These are phyloP conservation scores for Pristionchus arcanus DNA, from an alignment of 2,888 invertebrate genomes.

Conservation along the genomic window DNA sequence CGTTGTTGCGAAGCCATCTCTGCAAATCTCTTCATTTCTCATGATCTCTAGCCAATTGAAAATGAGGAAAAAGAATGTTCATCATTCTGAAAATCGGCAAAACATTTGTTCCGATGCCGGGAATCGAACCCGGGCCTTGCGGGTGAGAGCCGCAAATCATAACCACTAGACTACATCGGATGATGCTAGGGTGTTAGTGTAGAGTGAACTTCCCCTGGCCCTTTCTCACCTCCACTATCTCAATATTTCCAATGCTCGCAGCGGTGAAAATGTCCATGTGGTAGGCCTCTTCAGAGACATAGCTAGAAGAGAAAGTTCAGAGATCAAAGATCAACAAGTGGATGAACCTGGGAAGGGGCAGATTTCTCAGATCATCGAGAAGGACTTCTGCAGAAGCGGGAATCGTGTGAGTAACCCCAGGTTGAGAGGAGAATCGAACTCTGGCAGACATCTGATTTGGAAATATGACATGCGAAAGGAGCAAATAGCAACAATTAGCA, in stretches of 20 bases:
- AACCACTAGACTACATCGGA: constrained; percentile 48
- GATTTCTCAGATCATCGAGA: constrained; percentile 30
- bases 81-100: not conserved
- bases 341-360: constrained; percentile 35
- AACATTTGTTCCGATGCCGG: constrained; percentile 60
- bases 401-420: constrained; percentile 41
- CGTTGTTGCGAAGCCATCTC: constrained; percentile 46
- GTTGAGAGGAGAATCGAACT: constrained; percentile 55
- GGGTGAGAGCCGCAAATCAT: constrained; percentile 42
- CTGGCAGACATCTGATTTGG: constrained; percentile 36
- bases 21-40: not conserved
- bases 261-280: constrained; percentile 69
- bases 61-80: not conserved
- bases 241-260: constrained; percentile 68
- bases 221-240: constrained; percentile 57
- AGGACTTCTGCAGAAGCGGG: not conserved
- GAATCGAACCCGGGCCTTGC: constrained; percentile 64
- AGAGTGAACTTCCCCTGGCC: constrained; percentile 9
- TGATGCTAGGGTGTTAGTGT: not conserved
- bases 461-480: not conserved
- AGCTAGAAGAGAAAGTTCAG: not conserved
- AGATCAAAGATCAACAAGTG: not conserved
- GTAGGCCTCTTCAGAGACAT: constrained; percentile 58
- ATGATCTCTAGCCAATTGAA: not conserved
- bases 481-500: not conserved